Base-by-base conservation (phyloP, 2,888 invertebrate genomes). In the Clostera curtula region DNA sequence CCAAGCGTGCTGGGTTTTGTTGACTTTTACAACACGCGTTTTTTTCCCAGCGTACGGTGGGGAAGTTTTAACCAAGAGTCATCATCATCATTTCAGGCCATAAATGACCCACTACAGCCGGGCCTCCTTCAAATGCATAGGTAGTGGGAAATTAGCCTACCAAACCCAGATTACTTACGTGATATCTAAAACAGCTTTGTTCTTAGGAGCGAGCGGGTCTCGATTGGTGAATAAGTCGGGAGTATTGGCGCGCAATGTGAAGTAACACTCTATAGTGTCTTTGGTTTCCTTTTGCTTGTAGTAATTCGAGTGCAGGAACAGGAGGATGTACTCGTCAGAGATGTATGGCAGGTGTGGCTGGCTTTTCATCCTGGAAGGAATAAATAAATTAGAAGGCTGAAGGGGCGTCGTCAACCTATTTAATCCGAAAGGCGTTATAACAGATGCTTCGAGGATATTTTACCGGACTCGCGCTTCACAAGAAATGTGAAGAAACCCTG, bases 241-340 rank as follows among this genome's bases (percentile, higher is more conserved):
- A 1, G 86, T 76, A 42, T 80, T 85, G 1, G 86, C 80, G 19
- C 88, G 71, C 8, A 89, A 64, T 0, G 87, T 87, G 71, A 88
- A 89, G 56, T 85, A 85, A 40, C 72, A 71, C 40, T 83, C 83
- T 24, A 83, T 80, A 2, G 83, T 83, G 8, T 79, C 77, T 31
- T 80, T 80, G 6, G 82, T 76, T 61, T 80, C 80, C 35, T 79
- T 79, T 27, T 73, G 60, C 40, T 80, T 79, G 55, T 71, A 80
- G 56, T 77, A 80, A 59, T 82, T 82, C 31, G 89, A 88, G 67
- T 90, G 89, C 4, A 89, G 77, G 65, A 90, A 90, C 40, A 89
- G 68, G 45, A 86, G 70, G 34, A 89, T 70, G 66, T 86, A 88
- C 44, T 90, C 89, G 49, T 89, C 89, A 1, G 87, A 84, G 40